phyloP scores from a whole-genome alignment of 2,113 vertebrate genomes.

The Oryzias melastigma region DNA sequence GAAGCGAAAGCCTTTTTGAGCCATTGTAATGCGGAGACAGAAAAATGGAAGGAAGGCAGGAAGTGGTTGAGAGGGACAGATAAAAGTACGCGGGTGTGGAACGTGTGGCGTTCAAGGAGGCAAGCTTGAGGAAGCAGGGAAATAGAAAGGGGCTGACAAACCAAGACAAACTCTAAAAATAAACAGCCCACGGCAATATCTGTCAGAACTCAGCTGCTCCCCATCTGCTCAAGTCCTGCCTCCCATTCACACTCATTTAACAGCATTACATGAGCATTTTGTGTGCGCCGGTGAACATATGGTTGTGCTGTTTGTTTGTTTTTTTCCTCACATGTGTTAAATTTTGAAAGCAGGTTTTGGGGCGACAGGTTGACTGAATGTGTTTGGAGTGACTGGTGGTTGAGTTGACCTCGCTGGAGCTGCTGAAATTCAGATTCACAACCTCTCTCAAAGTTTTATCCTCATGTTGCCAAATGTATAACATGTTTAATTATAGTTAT shows the following conservation, averaged over 20 bases:
- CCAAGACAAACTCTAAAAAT: slow-evolving; percentile 25
- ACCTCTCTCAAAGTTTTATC: neutral
- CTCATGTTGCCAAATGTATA: neutral
- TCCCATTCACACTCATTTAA: slow-evolving; percentile 12
- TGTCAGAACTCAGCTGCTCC: slow-evolving; percentile 54
- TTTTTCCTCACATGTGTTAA: neutral
- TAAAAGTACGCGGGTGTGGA: slow-evolving; percentile 7
- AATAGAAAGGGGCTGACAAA: slow-evolving; percentile 17
- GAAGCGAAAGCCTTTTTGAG: slow-evolving; percentile 7
- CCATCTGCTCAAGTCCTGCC: slow-evolving; percentile 30
- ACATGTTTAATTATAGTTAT: neutral
- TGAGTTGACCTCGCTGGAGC: slow-evolving; percentile 32
- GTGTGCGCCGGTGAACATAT: slow-evolving; percentile 22
- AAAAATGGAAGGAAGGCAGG: neutral
- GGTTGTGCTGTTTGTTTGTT: slow-evolving; percentile 37
- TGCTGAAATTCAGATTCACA: slow-evolving; percentile 38
- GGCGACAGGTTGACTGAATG: neutral
- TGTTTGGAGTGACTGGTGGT: slow-evolving; percentile 19
- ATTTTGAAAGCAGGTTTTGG: slow-evolving; percentile 28
- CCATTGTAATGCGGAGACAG: slow-evolving; percentile 10
- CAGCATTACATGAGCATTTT: slow-evolving; percentile 10
- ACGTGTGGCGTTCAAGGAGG: slow-evolving; percentile 1
- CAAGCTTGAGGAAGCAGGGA: slow-evolving; percentile 8
- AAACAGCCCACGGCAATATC: slow-evolving; percentile 33
- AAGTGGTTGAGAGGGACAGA: neutral